Base-by-base conservation (phyloP, 2,888 invertebrate species). In the Chorisops tibialis region DNA sequence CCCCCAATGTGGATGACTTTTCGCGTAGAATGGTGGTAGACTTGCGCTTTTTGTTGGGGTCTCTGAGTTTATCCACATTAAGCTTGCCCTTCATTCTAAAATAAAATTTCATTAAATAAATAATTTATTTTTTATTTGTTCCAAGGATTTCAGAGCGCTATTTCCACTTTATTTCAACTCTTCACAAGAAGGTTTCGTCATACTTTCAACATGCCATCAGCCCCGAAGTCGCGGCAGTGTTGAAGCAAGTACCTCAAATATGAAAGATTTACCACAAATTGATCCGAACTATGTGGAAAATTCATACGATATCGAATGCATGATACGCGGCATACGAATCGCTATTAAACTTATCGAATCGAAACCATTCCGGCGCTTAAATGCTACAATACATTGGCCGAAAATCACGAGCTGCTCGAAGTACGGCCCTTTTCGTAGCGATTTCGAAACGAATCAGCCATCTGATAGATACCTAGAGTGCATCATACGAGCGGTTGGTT, bases 251-350 rank as follows among this genome's bases (percentile, higher is more conserved):
- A 82, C 83, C 37, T 72, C 75, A 24, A 82, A 85, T 69, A 84
- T 87, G 6, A 74, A 79, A 1, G 79, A 81, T 9, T 82, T 84
- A 18, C 91, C 91, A 0, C 73, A 81, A 0, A 87, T 93, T 39
- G 84, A 93, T 72, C 88, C 91, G 0, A 87, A 88, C 65, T 93
- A 92, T 73, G 77, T 93, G 64, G 76, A 83, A 38, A 76, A 83
- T 3, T 72, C 77, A 1, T 75, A 79, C 47, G 92, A 93, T 71
- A 74, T 88, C 4, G 70, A 71, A 1, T 89, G 89, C 70, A 85
- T 84, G 64, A 78, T 84, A 14, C 77, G 79, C 73, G 87, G 85
- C 6, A 80, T 88, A 35, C 81, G 84, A 51, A 75, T 85, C 54
- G 85, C 82, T 0, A 80, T 85, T 35, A 72, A 75, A 43, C 16